A percentile compares a stretch with the other conserved stretches of the same genome.
Evolutionary conservation across 2,797 vertebrate species (phyloP).

Genomic region (Helostoma temminkii): DNA sequence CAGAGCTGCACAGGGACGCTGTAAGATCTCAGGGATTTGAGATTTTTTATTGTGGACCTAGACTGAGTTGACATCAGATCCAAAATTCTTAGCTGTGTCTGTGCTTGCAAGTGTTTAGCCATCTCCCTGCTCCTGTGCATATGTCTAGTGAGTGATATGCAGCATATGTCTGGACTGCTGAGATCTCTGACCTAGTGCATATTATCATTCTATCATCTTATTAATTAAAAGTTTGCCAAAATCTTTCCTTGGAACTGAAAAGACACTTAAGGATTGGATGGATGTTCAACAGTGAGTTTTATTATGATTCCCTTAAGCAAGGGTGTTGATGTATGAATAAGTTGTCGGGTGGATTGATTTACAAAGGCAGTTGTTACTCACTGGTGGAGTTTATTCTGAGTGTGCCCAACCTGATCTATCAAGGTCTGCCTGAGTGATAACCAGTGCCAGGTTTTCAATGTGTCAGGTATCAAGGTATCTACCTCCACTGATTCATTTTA

Average conservation of each 20-base stretch:
- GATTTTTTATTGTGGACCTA: conserved; percentile 65
- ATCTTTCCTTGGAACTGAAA: conserved; percentile 1
- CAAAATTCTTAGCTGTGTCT: conserved; percentile 38
- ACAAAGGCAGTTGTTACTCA: conserved; percentile 65
- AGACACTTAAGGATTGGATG: conserved; percentile 34
- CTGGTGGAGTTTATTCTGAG: conserved; percentile 51
- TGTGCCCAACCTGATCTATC: conserved; percentile 38
- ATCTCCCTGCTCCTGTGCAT: too few species aligned
- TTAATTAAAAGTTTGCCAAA: conserved; percentile 30
- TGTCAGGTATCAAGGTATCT: conserved; percentile 22
- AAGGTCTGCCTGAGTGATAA: conserved; percentile 38
- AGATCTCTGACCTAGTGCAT: not conserved
- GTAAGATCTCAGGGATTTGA: conserved; percentile 69
- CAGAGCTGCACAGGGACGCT: conserved; percentile 40
- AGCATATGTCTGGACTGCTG: conserved; percentile 4
- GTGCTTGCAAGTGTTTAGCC: conserved; percentile 19
- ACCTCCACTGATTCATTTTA: not conserved
- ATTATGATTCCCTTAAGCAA: conserved; percentile 72
- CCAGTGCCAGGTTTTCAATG: conserved; percentile 30
- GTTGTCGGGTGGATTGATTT: conserved; percentile 71
- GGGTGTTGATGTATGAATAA: conserved; percentile 72
- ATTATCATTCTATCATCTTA: conserved; percentile 14
- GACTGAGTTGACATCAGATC: conserved; percentile 45
- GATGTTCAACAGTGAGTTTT: conserved; percentile 53
- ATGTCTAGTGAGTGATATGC: too few species aligned